Evolutionary conservation across 2,888 invertebrate species (phyloP), one percentile per base, ranked within the genome.

Genomic region (Xestia sexstrigata): DNA sequence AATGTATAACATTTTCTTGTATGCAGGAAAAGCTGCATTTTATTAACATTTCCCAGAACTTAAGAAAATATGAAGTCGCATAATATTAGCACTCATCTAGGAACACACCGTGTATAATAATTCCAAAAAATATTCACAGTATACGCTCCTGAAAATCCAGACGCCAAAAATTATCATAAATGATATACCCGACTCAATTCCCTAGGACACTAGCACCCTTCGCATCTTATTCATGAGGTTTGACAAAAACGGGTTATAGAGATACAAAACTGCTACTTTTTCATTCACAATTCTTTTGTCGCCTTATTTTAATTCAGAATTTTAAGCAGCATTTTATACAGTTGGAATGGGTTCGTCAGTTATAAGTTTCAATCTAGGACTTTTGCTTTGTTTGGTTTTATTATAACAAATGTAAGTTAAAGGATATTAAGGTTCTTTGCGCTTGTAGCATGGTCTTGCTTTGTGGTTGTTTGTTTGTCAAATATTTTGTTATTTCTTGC

Each of bases 151-250:
- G 73, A 52, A 83, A 87, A 89, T 84, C 78, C 58, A 81, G 70
- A 55, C 81, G 83, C 81, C 69, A 75, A 74, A 79, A 87, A 89
- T 88, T 90, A 89, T 85, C 89, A 89, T 89, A 90, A 90, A 90
- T 89, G 87, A 89, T 89, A 90, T 83, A 89, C 83, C 87, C 80
- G 58, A 79, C 86, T 83, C 88, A 85, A 88, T 89, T 89, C 86
- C 80, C 72, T 58, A 62, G 69, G 81, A 84, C 90, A 89, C 86
- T 90, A 90, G 85, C 86, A 82, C 87, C 83, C 83, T 87, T 80
- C 83, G 78, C 86, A 87, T 85, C 86, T 89, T 91, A 91, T 91
- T 91, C 91, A 91, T 91, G 92, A 91, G 85, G 84, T 89, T 84
- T 86, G 88, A 90, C 90, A 88, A 83, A 89, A 85, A 87, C 81